These are phyloP conservation scores for Cephalopachus bancanus DNA, from an alignment of 2,797 vertebrate genomes.

Conservation along the genomic window DNA sequence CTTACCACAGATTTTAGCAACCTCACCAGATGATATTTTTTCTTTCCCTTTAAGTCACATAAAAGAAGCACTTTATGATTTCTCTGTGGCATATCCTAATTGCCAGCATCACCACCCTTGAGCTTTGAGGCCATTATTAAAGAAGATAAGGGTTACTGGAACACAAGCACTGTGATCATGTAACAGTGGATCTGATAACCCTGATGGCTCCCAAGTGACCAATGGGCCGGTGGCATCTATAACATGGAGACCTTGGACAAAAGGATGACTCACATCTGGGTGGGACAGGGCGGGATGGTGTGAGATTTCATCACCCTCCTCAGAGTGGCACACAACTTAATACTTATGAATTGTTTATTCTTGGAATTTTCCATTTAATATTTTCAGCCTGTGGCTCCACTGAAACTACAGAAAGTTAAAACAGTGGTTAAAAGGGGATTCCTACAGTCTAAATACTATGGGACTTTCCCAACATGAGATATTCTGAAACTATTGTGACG, in stretches of 20 bases:
- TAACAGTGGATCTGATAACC: not conserved
- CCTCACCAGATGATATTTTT: not conserved
- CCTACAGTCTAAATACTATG: not conserved
- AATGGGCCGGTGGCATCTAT: too few species aligned
- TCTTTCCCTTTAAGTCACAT: not conserved
- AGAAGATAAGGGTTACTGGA: not conserved
- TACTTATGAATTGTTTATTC: not conserved
- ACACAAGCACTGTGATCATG: not conserved
- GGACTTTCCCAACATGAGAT: not conserved
- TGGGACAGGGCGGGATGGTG: accelerated
- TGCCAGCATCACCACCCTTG: not conserved
- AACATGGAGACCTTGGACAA: not conserved
- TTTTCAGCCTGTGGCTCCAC: not conserved
- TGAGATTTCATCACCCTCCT: not conserved
- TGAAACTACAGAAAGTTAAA: not conserved
- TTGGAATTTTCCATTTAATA: not conserved
- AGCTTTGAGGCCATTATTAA: not conserved
- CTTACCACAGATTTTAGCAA: not conserved
- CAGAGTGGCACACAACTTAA: not conserved
- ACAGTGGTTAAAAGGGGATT: not conserved
- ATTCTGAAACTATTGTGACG: not conserved
- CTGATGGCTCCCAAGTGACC: not conserved
- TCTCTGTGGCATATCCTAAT: not conserved
- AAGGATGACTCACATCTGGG: not conserved
- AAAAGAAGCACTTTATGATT: not conserved